Evolutionary conservation across 2,888 invertebrate genomes (phyloP), one percentile per base, ranked within the genome.

Genomic region (Synergus umbraculus): DNA sequence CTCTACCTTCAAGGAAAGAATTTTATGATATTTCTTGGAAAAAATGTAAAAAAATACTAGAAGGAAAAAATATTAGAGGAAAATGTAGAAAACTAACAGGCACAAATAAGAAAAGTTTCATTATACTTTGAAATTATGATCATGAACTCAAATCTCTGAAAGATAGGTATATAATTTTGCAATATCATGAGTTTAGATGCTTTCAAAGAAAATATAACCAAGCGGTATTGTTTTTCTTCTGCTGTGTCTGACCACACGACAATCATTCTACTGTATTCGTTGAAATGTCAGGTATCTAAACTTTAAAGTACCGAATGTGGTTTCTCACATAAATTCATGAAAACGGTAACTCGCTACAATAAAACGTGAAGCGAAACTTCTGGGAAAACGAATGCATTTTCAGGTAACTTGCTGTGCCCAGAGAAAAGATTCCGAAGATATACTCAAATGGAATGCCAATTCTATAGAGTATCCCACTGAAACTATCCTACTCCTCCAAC

Each of bases 361-460:
- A 69, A 69, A 69, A 69, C 49, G 69, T 49, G 29, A 49, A 29
- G 49, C 15, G 69, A 49, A 69, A 49, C 69, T 69, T 69, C 29
- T 49, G 49, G 69, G 29, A 44, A 49, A 69, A 46, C 69, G 69
- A 69, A 69, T 69, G 29, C 69, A 69, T 69, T 69, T 69, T 69
- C 69, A 69, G 46, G 29, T 37, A 69, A 69, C 49, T 29, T 69
- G 29, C 69, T 49, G 46, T n/a, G 29, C 49, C 29, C 18, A 22
- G 29, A 49, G 69, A 69, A 69, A 69, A 44, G 69, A 69, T 44
- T 69, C 46, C 69, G 9, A 49, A 69, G 49, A 69, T 46, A 29
- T 9, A 49, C 69, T 69, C 69, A 69, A 69, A 69, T 49, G 49
- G 69, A 69, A 69, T 69, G 46, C 69, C 69, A 69, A 69, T 49